Evolutionary conservation across 1,140 invertebrate species (phyloP).

Genomic region (Heliconius himera): DNA sequence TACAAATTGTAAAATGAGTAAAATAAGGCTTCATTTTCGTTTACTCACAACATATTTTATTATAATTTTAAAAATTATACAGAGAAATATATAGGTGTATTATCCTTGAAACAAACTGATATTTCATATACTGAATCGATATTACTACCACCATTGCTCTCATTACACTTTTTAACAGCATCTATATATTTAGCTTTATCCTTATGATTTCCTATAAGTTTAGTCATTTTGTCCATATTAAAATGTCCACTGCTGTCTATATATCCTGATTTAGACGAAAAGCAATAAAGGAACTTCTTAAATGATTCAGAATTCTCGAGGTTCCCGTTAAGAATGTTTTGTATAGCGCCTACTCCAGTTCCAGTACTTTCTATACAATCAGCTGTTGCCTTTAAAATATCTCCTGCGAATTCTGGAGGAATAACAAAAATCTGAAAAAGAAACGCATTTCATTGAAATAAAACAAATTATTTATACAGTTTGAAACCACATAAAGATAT

Average conservation of each 20-base stretch:
- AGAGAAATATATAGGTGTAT: slow-evolving; percentile 37
- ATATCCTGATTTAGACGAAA: slow-evolving; percentile 33
- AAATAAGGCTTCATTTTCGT: no score
- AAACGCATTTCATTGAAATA: background rate
- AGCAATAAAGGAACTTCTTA: slow-evolving; percentile 48
- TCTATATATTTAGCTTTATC: slow-evolving; percentile 36
- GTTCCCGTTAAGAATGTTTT: slow-evolving; percentile 36
- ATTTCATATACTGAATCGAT: slow-evolving; percentile 39
- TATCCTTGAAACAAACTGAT: slow-evolving; percentile 33
- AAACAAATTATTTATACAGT: background rate
- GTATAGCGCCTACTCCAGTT: slow-evolving; percentile 32
- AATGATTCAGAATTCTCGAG: slow-evolving; percentile 28
- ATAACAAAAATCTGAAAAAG: slow-evolving; percentile 18
- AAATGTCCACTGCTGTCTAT: slow-evolving; percentile 38
- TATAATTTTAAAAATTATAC: slow-evolving; percentile 30
- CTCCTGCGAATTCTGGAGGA: background rate
- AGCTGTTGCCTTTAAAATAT: background rate
- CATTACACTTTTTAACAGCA: slow-evolving; percentile 45
- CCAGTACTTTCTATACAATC: slow-evolving; percentile 39
- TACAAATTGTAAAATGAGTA: no score
- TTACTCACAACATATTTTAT: background rate
- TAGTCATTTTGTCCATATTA: slow-evolving; percentile 36
- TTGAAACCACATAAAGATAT: no score
- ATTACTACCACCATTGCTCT: slow-evolving; percentile 23
- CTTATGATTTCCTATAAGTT: slow-evolving; percentile 35